A percentile compares a stretch with the other conserved stretches of the same genome.
phyloP scores from a whole-genome alignment of 2,797 vertebrate genomes.

The Tolypeutes matacus region DNA sequence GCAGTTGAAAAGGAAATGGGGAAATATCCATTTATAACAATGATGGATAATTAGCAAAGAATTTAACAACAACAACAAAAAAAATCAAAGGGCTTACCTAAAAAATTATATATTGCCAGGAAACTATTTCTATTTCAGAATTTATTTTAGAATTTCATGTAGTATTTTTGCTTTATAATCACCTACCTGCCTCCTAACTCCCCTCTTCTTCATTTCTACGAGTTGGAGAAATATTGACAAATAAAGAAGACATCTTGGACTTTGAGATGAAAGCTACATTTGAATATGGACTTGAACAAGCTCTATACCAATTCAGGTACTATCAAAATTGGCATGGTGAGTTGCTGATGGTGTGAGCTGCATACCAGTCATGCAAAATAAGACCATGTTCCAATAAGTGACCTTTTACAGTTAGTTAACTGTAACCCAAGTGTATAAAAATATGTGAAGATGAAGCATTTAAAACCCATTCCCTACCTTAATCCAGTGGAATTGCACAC shows the following conservation, averaged over 20 bases:
- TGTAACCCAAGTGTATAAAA: background rate
- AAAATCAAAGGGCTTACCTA: background rate
- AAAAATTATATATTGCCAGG: background rate
- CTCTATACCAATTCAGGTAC: background rate
- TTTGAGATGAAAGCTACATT: background rate
- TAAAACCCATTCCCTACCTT: too few relatives aligned
- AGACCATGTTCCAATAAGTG: background rate
- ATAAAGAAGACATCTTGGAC: background rate
- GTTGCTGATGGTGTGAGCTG: background rate
- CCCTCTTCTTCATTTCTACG: background rate
- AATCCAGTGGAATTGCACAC: background rate
- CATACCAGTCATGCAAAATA: background rate
- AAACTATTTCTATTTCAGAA: background rate
- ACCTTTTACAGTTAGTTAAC: background rate
- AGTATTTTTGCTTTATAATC: background rate
- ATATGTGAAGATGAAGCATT: background rate
- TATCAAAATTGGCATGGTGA: background rate
- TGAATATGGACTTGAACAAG: background rate
- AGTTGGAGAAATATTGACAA: background rate
- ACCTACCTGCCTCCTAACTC: background rate
- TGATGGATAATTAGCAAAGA: background rate
- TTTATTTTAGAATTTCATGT: background rate
- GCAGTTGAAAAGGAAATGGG: background rate
- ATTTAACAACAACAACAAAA: background rate
- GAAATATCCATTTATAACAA: background rate